phyloP scores from a whole-genome alignment of 2,888 invertebrate species.

The Aspidiotus rigidus region DNA sequence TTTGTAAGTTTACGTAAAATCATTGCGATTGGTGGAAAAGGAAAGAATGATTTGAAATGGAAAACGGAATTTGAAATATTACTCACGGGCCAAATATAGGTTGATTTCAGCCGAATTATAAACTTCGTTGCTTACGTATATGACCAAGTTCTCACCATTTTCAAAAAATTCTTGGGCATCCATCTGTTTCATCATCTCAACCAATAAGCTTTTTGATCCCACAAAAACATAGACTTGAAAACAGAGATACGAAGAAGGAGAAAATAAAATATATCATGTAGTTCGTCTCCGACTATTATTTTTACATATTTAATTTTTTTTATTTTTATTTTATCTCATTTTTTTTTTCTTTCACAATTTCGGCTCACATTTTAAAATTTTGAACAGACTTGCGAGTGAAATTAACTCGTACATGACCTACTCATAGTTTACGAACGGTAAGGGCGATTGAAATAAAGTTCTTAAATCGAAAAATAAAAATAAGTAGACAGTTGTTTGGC shows the following conservation, averaged over 20 bases:
- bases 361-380: no score
- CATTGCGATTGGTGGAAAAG: no score
- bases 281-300: not conserved
- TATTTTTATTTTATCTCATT: no score
- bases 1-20: no score
- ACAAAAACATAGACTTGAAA: constrained; percentile 87
- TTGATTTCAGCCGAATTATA: constrained; percentile 62
- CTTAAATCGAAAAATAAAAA: no score
- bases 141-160: constrained; percentile 89
- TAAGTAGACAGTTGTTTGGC: no score
- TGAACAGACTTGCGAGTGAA: no score
- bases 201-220: constrained; percentile 72
- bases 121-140: constrained; percentile 88
- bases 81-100: constrained; percentile 67
- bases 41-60: no score
- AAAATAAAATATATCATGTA: not conserved
- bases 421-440: no score
- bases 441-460: no score
- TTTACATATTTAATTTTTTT: constrained; percentile 27
- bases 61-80: not conserved
- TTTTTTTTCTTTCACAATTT: no score
- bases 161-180: constrained; percentile 77
- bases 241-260: not conserved
- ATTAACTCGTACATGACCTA: no score
- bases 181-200: constrained; percentile 87